These are phyloP conservation scores for Patella pellucida DNA, from an alignment of 2,888 invertebrate genomes.

Conservation along the genomic window DNA sequence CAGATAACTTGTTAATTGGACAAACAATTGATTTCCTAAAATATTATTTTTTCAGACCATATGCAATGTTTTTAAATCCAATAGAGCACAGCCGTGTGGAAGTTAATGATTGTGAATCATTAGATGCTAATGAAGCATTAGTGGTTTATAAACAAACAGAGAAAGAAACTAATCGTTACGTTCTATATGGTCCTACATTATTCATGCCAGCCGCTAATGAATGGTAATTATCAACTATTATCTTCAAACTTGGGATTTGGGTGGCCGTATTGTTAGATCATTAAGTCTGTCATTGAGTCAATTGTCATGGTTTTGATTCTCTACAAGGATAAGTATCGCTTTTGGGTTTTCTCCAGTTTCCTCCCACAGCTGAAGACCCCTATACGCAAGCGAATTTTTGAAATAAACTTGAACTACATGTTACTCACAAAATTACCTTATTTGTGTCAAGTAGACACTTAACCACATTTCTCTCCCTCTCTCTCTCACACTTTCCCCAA, in stretches of 20 bases:
- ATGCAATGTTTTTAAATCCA: slow-evolving; percentile 55
- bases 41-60: slow-evolving; percentile 52
- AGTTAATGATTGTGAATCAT: slow-evolving; percentile 49
- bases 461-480: neutral
- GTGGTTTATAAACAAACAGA: slow-evolving; percentile 57
- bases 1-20: neutral
- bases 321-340: no score
- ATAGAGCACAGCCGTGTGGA: slow-evolving; percentile 51
- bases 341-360: no score
- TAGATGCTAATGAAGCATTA: slow-evolving; percentile 66
- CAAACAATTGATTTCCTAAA: neutral
- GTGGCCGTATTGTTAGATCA: no score
- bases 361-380: no score
- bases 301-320: no score
- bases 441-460: no score
- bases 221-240: slow-evolving; percentile 49
- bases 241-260: no score
- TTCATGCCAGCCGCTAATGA: slow-evolving; percentile 64
- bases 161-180: slow-evolving; percentile 52
- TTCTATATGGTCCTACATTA: slow-evolving; percentile 64
- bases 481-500: neutral
- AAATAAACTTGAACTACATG: no score
- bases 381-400: no score
- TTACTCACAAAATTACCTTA: no score
- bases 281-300: no score